A percentile compares a stretch with the other conserved stretches of the same genome.
phyloP scores from a whole-genome alignment of 2,797 vertebrate genomes.

The Acipenser ruthenus region DNA sequence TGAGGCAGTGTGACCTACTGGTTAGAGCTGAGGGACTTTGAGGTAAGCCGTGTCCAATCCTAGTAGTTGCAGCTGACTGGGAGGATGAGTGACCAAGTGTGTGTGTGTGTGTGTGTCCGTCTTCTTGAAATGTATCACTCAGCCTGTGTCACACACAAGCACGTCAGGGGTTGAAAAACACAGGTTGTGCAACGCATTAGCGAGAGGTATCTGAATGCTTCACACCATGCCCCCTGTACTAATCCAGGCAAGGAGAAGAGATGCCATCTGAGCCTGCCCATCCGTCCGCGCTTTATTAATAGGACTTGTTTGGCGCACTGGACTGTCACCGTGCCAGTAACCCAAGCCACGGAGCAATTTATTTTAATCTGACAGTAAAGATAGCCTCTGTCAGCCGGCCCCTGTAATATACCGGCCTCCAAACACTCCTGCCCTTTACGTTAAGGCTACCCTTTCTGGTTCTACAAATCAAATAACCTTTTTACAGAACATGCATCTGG shows the following conservation, averaged over 20 bases:
- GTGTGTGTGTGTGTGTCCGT: conserved; percentile 6
- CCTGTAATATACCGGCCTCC: conserved; percentile 15
- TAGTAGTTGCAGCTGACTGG: conserved; percentile 9
- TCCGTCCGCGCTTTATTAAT: conserved; percentile 69
- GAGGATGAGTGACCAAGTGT: conserved; percentile 11
- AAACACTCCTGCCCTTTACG: conserved; percentile 42
- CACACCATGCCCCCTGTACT: conserved; percentile 12
- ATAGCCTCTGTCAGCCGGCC: conserved; percentile 45
- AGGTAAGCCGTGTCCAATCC: not conserved
- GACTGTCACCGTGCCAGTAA: conserved; percentile 34
- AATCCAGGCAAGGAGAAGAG: conserved; percentile 39
- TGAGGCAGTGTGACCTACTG: not conserved
- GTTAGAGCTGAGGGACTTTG: not conserved
- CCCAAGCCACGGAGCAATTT: conserved; percentile 32
- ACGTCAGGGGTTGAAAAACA: too few relatives aligned
- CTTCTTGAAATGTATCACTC: conserved; percentile 20
- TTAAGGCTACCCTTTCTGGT: too few relatives aligned
- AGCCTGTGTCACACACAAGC: conserved; percentile 4
- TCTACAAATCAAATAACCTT: too few relatives aligned
- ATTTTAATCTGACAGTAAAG: conserved; percentile 42
- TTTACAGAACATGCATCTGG: too few relatives aligned
- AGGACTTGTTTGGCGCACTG: conserved; percentile 47
- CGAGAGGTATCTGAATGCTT: conserved; percentile 18
- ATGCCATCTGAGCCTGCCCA: conserved; percentile 60
- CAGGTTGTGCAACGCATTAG: conserved; percentile 19